phyloP scores from a whole-genome alignment of 2,797 vertebrate species.

The Phrynocephalus guinanensis region DNA sequence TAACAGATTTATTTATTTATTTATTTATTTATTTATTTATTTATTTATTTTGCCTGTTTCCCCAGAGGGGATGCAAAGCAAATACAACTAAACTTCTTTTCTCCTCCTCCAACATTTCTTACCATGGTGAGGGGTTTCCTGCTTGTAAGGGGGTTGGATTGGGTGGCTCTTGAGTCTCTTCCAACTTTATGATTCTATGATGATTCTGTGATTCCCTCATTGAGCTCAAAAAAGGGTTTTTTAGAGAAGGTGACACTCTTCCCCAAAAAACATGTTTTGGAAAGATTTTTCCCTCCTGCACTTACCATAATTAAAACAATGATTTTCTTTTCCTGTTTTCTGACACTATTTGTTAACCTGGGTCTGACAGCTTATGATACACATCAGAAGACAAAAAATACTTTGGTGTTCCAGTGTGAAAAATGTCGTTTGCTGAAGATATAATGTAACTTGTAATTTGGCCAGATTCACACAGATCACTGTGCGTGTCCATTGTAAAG shows the following conservation, averaged over 20 bases:
- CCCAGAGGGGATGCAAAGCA: no score
- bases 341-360: slow-evolving; percentile 11
- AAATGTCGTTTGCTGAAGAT: slow-evolving; percentile 9
- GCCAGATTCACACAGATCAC: slow-evolving; percentile 28
- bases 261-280: not conserved
- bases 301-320: not conserved
- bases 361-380: not conserved
- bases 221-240: not conserved
- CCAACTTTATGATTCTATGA: no score
- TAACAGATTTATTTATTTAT: no score
- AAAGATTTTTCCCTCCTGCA: not conserved
- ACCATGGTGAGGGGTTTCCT: not conserved
- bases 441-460: slow-evolving; percentile 26
- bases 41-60: no score
- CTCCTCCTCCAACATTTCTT: not conserved
- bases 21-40: no score
- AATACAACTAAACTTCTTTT: no score
- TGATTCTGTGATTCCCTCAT: not conserved
- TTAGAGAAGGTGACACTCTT: not conserved
- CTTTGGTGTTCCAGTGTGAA: not conserved
- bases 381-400: not conserved
- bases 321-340: not conserved
- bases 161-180: no score
- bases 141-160: no score
- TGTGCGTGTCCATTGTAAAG: slow-evolving; percentile 25